Evolutionary conservation across 2,113 vertebrate genomes (phyloP), one percentile per base, ranked within the genome.

Genomic region (Pelecanoides urinatrix): DNA sequence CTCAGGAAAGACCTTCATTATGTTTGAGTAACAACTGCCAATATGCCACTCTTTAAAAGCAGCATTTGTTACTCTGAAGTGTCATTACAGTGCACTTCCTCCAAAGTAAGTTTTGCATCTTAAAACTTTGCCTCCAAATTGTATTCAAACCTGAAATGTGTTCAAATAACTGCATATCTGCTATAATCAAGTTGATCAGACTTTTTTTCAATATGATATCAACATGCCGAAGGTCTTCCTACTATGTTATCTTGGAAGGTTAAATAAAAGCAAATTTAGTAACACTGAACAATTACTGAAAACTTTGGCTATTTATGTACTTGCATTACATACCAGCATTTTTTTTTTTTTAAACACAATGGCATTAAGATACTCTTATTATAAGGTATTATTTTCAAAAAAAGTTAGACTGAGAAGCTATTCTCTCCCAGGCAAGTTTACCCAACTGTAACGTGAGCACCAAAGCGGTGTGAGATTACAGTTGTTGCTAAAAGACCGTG

Each of bases 261-360:
- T 92, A 92, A 95, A 92, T 59, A 96, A 97, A 92, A 94, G 79
- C 88, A 94, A 84, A 87, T 95, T 81, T 94, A 97, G 52, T 88
- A 96, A 97, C 90, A 93, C 92, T 96, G 92, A 97, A 93, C 93
- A 97, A 74, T 90, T 96, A 92, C 87, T 80, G 81, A 92, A 86
- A 95, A 95, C 95, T 96, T 92, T 96, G 98, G 96, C 94, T 91
- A 96, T 94, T 90, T 94, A 90, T 83, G 77, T 76, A 94, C 91
- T 93, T 97, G 80, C 68, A 92, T 96, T 94, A 96, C 84, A 96
- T 62, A 89, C 81, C 94, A 96, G 93, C 79, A 67, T 89, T 71
- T 84, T 52, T 86, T n/a, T n/a, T n/a, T 25, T 30, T 25, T 25
- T 14, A 94, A 94, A 94, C 76, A 97, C 90, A 83, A 95, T 93